Base-by-base conservation (phyloP, 1,140 invertebrate genomes). In the Scaptomyza montana region DNA sequence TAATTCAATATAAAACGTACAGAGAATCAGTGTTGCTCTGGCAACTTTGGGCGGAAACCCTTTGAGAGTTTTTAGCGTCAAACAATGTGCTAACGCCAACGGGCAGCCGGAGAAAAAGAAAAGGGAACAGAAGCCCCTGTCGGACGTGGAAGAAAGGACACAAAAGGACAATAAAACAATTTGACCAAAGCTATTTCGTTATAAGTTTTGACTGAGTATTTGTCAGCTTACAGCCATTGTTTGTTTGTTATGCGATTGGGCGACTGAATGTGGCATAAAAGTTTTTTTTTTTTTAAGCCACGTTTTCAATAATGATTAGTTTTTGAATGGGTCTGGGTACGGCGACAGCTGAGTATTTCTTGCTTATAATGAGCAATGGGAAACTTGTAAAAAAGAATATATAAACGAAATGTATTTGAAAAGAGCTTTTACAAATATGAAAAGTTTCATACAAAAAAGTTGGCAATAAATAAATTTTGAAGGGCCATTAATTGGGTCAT, bases 281-380 rank as follows among this genome's bases (percentile, higher is more conserved):
- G 62, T 71, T 87, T 70, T 53, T 68, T 87, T 87, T 69, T 47
- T 46, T 66, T 41, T 33, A 5, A 5, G 51, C 66, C 70, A 86
- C 78, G 78, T 81, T 87, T 81, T 78, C 82, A 87, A 78, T 73
- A 87, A 81, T 87, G 78, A 87, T 81, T 81, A 86, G 82, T 87
- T 78, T 79, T 39, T 12, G 54, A 64, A 50, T 61, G 59, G 50
- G 16, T 46, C 46, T 53, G 10, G 47, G 49, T 28, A n/a, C 8
- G 25, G 3, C 9, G 16, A 41, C 33, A 39, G 51, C 16, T 39
- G 30, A 41, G 53, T 19, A n/a, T 59, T 59, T 33, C 10, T 59
- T 59, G 46, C 46, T 57, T 59, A 33, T 59, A 59, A 59, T 49
- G 59, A 49, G 39, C 54, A 16, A n/a, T n/a, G n/a, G n/a, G n/a